Evolutionary conservation across 2,797 vertebrate genomes (phyloP).

Genomic region (Peromyscus nudipes): DNA sequence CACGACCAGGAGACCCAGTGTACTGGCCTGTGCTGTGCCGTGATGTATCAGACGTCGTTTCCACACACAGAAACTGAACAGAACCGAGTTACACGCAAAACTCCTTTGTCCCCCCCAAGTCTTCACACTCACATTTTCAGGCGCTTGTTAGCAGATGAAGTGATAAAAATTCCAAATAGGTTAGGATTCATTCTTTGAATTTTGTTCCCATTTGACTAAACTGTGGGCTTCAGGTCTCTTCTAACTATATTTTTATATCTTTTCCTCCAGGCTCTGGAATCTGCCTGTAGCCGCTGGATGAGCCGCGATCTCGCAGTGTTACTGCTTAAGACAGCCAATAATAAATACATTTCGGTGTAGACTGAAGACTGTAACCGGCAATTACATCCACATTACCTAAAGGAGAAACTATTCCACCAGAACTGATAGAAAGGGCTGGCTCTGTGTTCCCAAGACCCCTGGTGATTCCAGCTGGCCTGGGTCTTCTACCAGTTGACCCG

Average conservation of each 20-base stretch:
- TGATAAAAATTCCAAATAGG: constrained; percentile 68
- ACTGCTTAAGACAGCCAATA: constrained; percentile 73
- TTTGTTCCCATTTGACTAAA: constrained; percentile 76
- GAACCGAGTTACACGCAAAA: constrained; percentile 9
- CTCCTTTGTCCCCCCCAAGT: constrained; percentile 48
- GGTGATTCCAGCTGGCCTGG: not conserved
- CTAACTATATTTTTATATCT: constrained; percentile 9
- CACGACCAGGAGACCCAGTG: not conserved
- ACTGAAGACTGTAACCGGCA: constrained; percentile 69
- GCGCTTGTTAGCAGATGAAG: constrained; percentile 71
- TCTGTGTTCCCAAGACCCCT: not conserved
- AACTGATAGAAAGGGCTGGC: not conserved
- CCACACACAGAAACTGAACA: constrained; percentile 34
- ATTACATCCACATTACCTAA: constrained; percentile 75
- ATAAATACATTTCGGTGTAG: constrained; percentile 77
- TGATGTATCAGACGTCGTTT: not conserved
- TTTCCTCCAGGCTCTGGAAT: constrained; percentile 73
- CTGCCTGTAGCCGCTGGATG: constrained; percentile 74
- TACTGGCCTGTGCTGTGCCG: not conserved
- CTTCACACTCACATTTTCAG: constrained; percentile 76
- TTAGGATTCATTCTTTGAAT: constrained; percentile 14
- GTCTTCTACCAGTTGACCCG: not conserved
- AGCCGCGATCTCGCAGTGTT: constrained; percentile 88
- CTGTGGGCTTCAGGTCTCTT: constrained; percentile 61
- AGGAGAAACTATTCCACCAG: constrained; percentile 76